Conservation (phyloP, 2,113 vertebrate genomes). For the Ramphastos sulfuratus region DNA sequence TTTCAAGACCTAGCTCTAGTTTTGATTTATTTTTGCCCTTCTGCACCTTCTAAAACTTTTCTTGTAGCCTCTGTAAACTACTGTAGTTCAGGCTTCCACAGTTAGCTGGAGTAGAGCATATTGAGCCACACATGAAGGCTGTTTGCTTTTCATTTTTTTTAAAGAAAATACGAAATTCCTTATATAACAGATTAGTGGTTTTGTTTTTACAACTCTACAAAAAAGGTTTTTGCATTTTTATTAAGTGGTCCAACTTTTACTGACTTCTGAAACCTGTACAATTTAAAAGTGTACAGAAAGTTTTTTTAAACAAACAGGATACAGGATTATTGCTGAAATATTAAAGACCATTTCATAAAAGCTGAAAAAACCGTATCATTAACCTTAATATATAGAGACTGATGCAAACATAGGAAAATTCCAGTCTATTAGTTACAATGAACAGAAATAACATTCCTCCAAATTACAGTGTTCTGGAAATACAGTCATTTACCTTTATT, state of each 20-base stretch:
- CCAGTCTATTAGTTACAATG: slow-evolving; percentile 73
- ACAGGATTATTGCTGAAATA: slow-evolving; percentile 76
- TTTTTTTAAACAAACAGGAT: slow-evolving; percentile 67
- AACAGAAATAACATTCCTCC: slow-evolving; percentile 75
- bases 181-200: slow-evolving; percentile 75
- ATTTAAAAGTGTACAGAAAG: slow-evolving; percentile 69
- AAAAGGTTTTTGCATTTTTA: slow-evolving; percentile 71
- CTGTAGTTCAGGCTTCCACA: slow-evolving; percentile 58
- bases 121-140: slow-evolving; percentile 65
- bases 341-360: slow-evolving; percentile 76
- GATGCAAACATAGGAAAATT: slow-evolving; percentile 71
- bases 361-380: slow-evolving; percentile 70
- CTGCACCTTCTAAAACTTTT: slow-evolving; percentile 57
- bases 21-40: slow-evolving; percentile 62
- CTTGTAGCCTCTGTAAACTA: slow-evolving; percentile 53
- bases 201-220: slow-evolving; percentile 77
- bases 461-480: slow-evolving; percentile 83
- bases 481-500: slow-evolving; percentile 68
- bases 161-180: slow-evolving; percentile 75
- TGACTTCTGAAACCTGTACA: slow-evolving; percentile 73
- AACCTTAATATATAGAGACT: slow-evolving; percentile 71
- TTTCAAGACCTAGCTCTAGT: slow-evolving; percentile 56
- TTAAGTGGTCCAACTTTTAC: slow-evolving; percentile 68
- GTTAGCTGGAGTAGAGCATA: slow-evolving; percentile 62
- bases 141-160: slow-evolving; percentile 62